Percentiles rank a stretch among this genome's conserved stretches.
Evolutionary conservation across 2,888 invertebrate species (phyloP).

Genomic region (Pteria penguin): DNA sequence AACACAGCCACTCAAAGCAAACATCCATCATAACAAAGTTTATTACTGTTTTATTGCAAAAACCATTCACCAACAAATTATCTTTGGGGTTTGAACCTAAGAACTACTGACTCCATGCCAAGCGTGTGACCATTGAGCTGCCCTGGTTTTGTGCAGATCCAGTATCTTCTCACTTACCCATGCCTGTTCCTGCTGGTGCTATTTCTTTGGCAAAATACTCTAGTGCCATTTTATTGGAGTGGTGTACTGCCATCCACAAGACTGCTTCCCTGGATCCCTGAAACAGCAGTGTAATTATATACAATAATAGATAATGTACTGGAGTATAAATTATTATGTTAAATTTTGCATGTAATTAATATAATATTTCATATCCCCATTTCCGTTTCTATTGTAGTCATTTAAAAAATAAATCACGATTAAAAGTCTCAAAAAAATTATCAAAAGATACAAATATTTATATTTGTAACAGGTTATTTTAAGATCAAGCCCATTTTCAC

Average conservation of each 20-base stretch:
- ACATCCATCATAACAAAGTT: no score
- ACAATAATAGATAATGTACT: neutral
- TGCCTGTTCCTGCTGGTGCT: constrained; percentile 82
- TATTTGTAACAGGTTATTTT: no score
- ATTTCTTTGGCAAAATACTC: constrained; percentile 81
- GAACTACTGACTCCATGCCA: no score
- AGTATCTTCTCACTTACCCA: constrained; percentile 75
- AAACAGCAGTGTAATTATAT: constrained; percentile 1
- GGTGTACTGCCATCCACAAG: constrained; percentile 81
- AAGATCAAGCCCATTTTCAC: no score
- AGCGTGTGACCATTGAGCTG: no score
- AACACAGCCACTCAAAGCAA: no score
- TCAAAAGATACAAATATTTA: no score
- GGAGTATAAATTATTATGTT: neutral
- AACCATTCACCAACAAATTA: no score
- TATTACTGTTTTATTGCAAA: no score
- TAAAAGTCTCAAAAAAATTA: no score
- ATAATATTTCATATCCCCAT: neutral
- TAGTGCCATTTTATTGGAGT: constrained; percentile 81
- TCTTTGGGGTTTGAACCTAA: no score
- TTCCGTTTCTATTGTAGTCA: neutral
- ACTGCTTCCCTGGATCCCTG: constrained; percentile 79
- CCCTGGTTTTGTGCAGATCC: no score
- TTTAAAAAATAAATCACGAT: neutral
- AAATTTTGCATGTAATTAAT: neutral